Base-by-base conservation (phyloP, 2,888 invertebrate species). In the Rhamphomyia laevipes region DNA sequence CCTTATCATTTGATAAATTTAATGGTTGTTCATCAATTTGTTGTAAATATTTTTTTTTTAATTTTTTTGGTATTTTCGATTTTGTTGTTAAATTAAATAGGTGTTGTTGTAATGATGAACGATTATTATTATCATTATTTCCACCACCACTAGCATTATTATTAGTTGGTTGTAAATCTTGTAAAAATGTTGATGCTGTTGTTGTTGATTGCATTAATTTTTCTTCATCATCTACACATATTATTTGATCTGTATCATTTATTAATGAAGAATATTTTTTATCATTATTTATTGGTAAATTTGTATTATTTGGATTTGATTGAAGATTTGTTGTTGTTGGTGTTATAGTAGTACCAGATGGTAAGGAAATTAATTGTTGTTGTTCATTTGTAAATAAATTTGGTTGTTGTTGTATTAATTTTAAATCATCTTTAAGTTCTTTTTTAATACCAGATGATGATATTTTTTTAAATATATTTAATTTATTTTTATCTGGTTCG, bases 391-490 rank as follows among this genome's bases (percentile, higher is more conserved):
- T 27, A 21, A 21, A 21, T 21, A 7, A 27, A 27, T 27, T 27
- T 27, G 4, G 23, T 27, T 4, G 5, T 27, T 27, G 23, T 6
- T 27, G 23, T 5, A 50, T 31, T 0, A 55, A 41, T 50, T 60
- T 59, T 6, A 47, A 30, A 1, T 52, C 49, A 49, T 64, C 63
- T 37, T 61, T 27, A 27, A 2, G 77, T 59, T 81, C 82, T 60
- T 79, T 78, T 67, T 81, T 82, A 23, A 80, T 78, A 3, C 51
- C 46, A 9, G 54, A 44, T 63, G 80, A 80, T 52, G 88, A 82
- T 65, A 90, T 86, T 70, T 88, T 87, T 65, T 88, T 90, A 63
- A 90, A 86, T 63, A 90, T 87, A 72, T 87, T 89, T 38, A 88
- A 73, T 65, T 90, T 91, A 67, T 83, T 86, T 68, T 84, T 84